Percentiles rank a stretch among this genome's conserved stretches.
These are phyloP conservation scores for Aphelinus atriplicis DNA, from an alignment of 1,140 invertebrate genomes.

Conservation along the genomic window DNA sequence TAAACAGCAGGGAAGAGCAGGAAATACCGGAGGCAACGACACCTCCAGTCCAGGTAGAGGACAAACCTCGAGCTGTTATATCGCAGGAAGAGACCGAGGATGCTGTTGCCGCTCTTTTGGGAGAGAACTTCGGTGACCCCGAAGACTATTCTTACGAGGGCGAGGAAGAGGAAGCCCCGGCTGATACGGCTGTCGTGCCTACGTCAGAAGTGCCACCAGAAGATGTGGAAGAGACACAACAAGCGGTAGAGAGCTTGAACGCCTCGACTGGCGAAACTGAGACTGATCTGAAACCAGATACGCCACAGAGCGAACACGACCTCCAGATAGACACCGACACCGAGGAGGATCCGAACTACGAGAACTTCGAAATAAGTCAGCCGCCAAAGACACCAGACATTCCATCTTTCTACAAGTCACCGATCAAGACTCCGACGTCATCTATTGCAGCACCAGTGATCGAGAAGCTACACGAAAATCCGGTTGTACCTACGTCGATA, in stretches of 20 bases:
- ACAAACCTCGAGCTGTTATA: conserved; percentile 84
- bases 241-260: conserved; percentile 79
- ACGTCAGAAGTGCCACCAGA: conserved; percentile 54
- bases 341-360: conserved; percentile 75
- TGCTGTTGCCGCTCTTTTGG: conserved; percentile 86
- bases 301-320: conserved; percentile 84
- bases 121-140: conserved; percentile 80
- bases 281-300: conserved; percentile 82
- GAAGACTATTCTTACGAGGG: conserved; percentile 68
- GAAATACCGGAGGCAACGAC: conserved; percentile 51
- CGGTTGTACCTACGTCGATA: conserved; percentile 28
- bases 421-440: conserved; percentile 50
- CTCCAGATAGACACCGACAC: conserved; percentile 88
- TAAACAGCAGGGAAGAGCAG: conserved; percentile 52
- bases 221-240: conserved; percentile 81
- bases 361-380: conserved; percentile 63
- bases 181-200: not conserved
- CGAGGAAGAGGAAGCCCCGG: conserved; percentile 58
- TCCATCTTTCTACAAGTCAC: conserved; percentile 61
- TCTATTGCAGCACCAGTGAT: conserved; percentile 27
- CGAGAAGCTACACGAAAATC: conserved; percentile 56
- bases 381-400: conserved; percentile 65
- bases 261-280: conserved; percentile 69
- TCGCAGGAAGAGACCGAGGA: conserved; percentile 93
- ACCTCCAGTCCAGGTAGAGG: conserved; percentile 67